Conservation (phyloP, 2,797 vertebrate species). For the Diceros bicornis region DNA sequence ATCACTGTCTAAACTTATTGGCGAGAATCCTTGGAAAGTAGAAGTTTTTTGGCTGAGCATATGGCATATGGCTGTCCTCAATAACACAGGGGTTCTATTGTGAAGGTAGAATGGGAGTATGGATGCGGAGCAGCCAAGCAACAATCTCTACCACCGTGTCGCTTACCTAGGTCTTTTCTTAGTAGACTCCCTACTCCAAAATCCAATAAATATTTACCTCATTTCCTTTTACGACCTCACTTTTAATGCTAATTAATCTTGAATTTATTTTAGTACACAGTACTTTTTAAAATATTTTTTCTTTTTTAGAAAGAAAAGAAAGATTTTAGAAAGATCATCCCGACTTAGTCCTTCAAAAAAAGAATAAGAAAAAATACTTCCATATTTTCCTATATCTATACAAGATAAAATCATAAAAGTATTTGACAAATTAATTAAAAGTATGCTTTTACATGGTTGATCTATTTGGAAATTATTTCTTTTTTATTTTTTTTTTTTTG, state of each 20-base stretch:
- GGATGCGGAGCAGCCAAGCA: neutral
- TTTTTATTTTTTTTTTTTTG: too few relatives aligned
- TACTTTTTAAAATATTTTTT: neutral
- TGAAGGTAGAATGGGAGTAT: neutral
- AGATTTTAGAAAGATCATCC: slow-evolving; percentile 23
- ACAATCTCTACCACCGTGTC: neutral
- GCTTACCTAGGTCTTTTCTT: neutral
- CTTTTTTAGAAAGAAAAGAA: neutral
- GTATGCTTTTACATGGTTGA: neutral
- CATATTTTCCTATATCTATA: neutral
- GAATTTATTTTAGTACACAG: neutral
- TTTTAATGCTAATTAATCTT: slow-evolving; percentile 43
- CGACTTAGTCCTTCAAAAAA: neutral
- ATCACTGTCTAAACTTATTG: neutral
- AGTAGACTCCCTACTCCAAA: neutral
- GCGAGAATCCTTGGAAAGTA: neutral
- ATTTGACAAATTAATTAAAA: neutral
- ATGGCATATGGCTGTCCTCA: neutral
- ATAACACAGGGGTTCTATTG: neutral
- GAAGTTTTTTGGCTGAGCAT: neutral
- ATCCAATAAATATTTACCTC: neutral
- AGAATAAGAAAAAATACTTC: neutral
- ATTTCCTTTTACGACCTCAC: neutral
- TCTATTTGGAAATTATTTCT: slow-evolving; percentile 49
- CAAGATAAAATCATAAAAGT: neutral